phyloP scores from a whole-genome alignment of 30 jellyfish, hydroid and myxozoan genomes.

The Rhopilema esculentum region DNA sequence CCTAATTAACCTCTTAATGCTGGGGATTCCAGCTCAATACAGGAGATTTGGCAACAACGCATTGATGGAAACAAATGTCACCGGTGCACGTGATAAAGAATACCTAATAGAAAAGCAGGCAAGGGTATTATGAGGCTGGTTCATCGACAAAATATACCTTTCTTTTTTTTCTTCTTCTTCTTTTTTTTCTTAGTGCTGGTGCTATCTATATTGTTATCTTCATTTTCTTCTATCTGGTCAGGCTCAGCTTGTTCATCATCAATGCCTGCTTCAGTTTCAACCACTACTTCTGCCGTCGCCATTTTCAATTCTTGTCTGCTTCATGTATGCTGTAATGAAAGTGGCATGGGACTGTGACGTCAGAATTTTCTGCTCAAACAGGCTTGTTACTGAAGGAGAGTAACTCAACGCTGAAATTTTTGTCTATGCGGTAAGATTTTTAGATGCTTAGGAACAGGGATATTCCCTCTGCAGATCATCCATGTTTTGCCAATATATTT shows the following conservation, averaged over 20 bases:
- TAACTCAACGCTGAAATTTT: too few species aligned
- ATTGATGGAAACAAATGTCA: not conserved
- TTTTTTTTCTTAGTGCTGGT: constrained; percentile 49
- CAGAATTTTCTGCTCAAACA: not conserved
- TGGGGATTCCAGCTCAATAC: too few species aligned
- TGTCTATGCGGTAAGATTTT: too few species aligned
- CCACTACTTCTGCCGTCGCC: constrained; percentile 50
- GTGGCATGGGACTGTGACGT: not conserved
- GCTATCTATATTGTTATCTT: not conserved
- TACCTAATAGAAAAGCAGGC: too few species aligned
- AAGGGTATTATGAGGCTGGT: not conserved
- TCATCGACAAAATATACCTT: not conserved
- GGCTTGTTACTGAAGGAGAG: not conserved
- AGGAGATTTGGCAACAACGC: not conserved
- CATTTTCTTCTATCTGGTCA: constrained; percentile 31
- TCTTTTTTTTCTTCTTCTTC: constrained; percentile 56
- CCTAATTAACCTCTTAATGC: too few species aligned
- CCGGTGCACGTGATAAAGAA: too few species aligned
- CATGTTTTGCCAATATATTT: too few species aligned
- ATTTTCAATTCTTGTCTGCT: not conserved
- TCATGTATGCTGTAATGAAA: not conserved
- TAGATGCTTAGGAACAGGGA: too few species aligned
- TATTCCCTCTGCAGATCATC: too few species aligned
- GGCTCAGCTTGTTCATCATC: constrained; percentile 6
- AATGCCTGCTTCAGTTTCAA: not conserved